Evolutionary conservation across 2,797 vertebrate genomes (phyloP), one percentile per base, ranked within the genome.

Genomic region (Paratrypauchen microcephalus): DNA sequence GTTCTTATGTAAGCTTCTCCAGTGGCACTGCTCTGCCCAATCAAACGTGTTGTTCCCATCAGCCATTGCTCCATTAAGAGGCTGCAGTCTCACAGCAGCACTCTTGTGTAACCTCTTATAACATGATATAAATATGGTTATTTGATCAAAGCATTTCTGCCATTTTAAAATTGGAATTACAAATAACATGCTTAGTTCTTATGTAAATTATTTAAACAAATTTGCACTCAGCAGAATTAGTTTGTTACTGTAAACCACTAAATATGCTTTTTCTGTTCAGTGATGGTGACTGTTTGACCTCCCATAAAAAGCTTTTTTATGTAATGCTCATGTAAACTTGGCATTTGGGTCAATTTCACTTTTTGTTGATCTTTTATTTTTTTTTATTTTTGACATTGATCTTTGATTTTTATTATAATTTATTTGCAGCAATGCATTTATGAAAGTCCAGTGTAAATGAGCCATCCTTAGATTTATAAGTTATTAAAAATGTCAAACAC

Each of bases 71-170:
- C 78, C 76, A 71, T 70, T 72, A 84, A 67, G 0, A 4, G 54
- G 79, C 72, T 11, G 32, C 66, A 63, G 47, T 70, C 71, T 70
- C 64, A 47, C 65, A 65, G 75, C 63, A 65, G 74, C 71, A 66
- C 45, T 26, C 55, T 90, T 91, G 75, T 68, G 75, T 90, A 87
- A 91, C 82, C 76, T 81, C 71, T 85, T 89, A 86, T 77, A 73
- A 65, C 65, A 48, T 72, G 56, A 66, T 79, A 74, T 60, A 9
- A 9, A 55, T 57, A 59, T 65, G 68, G 68, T 75, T 39, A 45
- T 36, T 32, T 32, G 6, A 59, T 59, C 28, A 32, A 32, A 59
- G 57, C 24, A 18, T 59, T 59, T 59, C 16, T 18, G 15, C 2
- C 6, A 3, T 19, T 36, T 36, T 60, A 1, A 58, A 19, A 4